Evolutionary conservation across 2,888 invertebrate species (phyloP).

Genomic region (Muscina levida): DNA sequence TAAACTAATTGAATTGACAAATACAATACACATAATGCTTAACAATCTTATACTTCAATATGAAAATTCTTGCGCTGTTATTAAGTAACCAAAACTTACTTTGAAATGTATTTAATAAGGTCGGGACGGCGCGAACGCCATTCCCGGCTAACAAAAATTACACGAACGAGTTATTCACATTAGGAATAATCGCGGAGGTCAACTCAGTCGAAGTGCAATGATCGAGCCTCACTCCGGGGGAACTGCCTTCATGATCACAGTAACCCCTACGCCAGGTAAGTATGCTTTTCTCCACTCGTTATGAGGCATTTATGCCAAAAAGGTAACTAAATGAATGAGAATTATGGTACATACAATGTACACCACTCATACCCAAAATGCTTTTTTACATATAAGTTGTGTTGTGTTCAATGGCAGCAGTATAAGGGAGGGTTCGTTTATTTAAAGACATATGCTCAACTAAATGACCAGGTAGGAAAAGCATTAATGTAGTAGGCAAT

Average conservation of each 20-base stretch:
- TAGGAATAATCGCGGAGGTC: constrained; percentile 89
- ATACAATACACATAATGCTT: too few species aligned
- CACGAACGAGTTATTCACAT: constrained; percentile 88
- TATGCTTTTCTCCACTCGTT: constrained; percentile 69
- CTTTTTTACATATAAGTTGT: too few species aligned
- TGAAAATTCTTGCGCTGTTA: too few species aligned
- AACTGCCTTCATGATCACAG: constrained; percentile 78
- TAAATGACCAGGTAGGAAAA: too few species aligned
- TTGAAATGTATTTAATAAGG: background rate
- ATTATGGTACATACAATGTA: constrained; percentile 3
- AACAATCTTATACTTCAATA: too few species aligned
- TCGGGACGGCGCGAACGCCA: constrained; percentile 84
- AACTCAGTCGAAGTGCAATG: constrained; percentile 87
- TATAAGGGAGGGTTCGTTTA: too few species aligned
- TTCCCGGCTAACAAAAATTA: constrained; percentile 85
- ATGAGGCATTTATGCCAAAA: background rate
- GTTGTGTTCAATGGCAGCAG: too few species aligned
- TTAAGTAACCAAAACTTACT: too few species aligned
- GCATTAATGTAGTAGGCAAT: too few species aligned
- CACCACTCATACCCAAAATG: too few species aligned
- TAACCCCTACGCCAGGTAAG: constrained; percentile 79
- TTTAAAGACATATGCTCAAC: too few species aligned
- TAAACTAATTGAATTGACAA: too few species aligned
- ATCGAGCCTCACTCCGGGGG: constrained; percentile 77
- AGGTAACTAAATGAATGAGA: background rate